A percentile compares a stretch with the other conserved stretches of the same genome.
Evolutionary conservation across 2,888 invertebrate species (phyloP).

Genomic region (Steinernema scapterisci): DNA sequence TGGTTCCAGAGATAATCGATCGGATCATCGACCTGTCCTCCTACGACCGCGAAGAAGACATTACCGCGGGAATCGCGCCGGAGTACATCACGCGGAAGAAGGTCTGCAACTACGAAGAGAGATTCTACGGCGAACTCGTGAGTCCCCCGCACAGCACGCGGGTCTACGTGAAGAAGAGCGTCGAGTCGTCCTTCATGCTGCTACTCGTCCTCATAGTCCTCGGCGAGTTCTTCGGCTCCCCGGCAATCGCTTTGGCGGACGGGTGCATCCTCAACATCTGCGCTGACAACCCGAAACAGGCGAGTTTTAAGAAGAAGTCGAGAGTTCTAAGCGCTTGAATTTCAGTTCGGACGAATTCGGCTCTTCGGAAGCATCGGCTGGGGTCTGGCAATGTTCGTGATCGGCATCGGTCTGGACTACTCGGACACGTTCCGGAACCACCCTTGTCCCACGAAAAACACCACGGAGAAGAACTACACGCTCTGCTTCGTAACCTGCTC

Average conservation of each 20-base stretch:
- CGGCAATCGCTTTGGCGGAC: constrained; percentile 55
- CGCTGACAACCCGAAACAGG: constrained; percentile 61
- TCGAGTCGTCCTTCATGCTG: constrained; percentile 88
- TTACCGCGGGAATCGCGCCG: constrained; percentile 64
- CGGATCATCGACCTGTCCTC: constrained; percentile 63
- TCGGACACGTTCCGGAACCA: constrained; percentile 84
- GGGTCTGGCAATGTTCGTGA: constrained; percentile 98
- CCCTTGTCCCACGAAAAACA: constrained; percentile 67
- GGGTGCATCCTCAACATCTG: constrained; percentile 62
- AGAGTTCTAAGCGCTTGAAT: neutral
- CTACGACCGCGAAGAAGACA: constrained; percentile 61
- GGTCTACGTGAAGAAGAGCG: constrained; percentile 84
- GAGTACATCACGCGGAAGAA: constrained; percentile 63
- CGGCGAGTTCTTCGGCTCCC: constrained; percentile 86
- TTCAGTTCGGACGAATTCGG: constrained; percentile 83
- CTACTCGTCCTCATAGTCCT: constrained; percentile 87
- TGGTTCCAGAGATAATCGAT: constrained; percentile 57
- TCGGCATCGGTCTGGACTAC: constrained; percentile 92
- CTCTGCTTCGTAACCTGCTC: constrained; percentile 98
- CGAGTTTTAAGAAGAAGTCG: constrained; percentile 28
- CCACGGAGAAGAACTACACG: constrained; percentile 91
- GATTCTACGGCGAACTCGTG: constrained; percentile 65
- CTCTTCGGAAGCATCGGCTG: constrained; percentile 98
- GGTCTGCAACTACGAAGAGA: constrained; percentile 64
- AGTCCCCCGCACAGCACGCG: constrained; percentile 87